A percentile compares a stretch with the other conserved stretches of the same genome.
phyloP scores from a whole-genome alignment of 2,113 vertebrate genomes.

The Maccullochella peelii region DNA sequence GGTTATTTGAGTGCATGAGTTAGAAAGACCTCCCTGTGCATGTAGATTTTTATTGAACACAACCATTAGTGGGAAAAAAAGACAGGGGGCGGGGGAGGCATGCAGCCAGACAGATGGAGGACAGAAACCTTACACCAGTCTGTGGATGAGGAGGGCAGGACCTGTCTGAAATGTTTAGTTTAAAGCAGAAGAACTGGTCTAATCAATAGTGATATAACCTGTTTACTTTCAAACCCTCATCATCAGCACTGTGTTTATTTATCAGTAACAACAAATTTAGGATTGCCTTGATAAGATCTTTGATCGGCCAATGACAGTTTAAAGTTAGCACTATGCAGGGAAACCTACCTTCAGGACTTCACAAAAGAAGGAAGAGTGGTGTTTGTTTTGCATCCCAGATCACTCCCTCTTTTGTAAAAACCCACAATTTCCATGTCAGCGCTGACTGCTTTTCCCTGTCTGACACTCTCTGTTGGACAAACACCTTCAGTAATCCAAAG shows the following conservation, averaged over 20 bases:
- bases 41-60: constrained; percentile 34
- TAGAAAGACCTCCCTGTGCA: not conserved
- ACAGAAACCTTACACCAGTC: constrained; percentile 66
- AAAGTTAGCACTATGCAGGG: constrained; percentile 1
- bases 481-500: constrained; percentile 43
- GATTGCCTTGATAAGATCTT: constrained; percentile 6
- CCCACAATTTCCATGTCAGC: constrained; percentile 66
- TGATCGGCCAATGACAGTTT: constrained; percentile 16
- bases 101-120: constrained; percentile 55
- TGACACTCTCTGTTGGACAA: constrained; percentile 61
- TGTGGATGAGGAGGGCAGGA: constrained; percentile 11
- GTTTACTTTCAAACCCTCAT: constrained; percentile 13
- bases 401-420: constrained; percentile 65
- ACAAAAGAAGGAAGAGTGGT: constrained; percentile 69
- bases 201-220: constrained; percentile 16
- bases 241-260: not conserved
- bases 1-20: constrained; percentile 6
- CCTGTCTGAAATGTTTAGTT: not conserved
- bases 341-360: constrained; percentile 39
- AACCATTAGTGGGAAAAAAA: constrained; percentile 11
- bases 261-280: not conserved
- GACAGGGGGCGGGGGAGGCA: not conserved
- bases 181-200: constrained; percentile 15
- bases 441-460: constrained; percentile 33
- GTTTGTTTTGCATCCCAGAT: constrained; percentile 69